These are phyloP conservation scores for Scrobipalpa atriplicella DNA, from an alignment of 2,888 invertebrate genomes.

Conservation along the genomic window DNA sequence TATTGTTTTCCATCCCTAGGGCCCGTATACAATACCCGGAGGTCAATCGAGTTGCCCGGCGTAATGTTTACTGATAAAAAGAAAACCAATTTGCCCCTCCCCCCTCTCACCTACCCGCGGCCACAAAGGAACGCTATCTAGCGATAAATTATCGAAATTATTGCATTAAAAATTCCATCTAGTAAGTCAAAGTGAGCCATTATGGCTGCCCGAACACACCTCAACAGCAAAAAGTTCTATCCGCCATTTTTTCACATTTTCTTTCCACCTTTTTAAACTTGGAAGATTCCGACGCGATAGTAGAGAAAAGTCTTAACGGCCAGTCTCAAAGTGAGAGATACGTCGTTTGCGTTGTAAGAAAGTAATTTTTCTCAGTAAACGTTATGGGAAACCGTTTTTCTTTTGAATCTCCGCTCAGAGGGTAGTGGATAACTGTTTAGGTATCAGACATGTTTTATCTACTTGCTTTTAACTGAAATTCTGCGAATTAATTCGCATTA, in stretches of 20 bases:
- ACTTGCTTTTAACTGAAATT: no score
- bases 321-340: constrained; percentile 18
- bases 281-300: neutral
- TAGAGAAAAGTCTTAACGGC: constrained; percentile 14
- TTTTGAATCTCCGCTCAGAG: constrained; percentile 44
- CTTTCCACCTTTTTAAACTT: constrained; percentile 20
- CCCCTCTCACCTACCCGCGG: constrained; percentile 42
- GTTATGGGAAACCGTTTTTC: constrained; percentile 71
- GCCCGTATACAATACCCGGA: constrained; percentile 45
- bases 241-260: constrained; percentile 37
- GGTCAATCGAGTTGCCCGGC: constrained; percentile 67
- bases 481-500: no score
- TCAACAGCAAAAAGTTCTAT: constrained; percentile 50
- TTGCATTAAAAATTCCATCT: constrained; percentile 90
- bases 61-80: constrained; percentile 74
- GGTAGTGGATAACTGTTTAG: neutral
- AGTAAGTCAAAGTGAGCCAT: constrained; percentile 86
- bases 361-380: constrained; percentile 66
- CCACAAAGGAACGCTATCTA: constrained; percentile 79
- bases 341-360: constrained; percentile 48
- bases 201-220: constrained; percentile 57
- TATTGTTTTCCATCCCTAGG: neutral
- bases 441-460: neutral
- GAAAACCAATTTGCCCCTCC: constrained; percentile 70
- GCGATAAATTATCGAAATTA: constrained; percentile 86